These are phyloP conservation scores for Muraenolepis orangiensis DNA, from an alignment of 2,797 vertebrate species.

Conservation along the genomic window DNA sequence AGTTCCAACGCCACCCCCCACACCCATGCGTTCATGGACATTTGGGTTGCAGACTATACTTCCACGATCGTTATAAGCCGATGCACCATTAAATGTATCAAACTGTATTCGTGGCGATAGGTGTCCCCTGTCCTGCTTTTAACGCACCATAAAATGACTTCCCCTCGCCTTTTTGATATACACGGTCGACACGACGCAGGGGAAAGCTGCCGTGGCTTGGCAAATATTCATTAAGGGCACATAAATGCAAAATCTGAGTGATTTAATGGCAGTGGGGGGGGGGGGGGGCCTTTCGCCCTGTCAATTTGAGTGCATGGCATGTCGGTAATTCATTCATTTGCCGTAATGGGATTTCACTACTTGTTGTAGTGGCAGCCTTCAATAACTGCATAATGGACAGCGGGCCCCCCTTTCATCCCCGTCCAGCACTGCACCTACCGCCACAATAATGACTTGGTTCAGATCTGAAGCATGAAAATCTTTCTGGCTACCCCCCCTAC, in stretches of 20 bases:
- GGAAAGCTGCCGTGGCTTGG: constrained; percentile 38
- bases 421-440: constrained; percentile 36
- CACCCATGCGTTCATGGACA: too few relatives aligned
- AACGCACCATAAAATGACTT: constrained; percentile 69
- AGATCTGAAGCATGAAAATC: constrained; percentile 39
- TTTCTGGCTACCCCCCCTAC: constrained; percentile 4
- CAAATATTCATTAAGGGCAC: constrained; percentile 68
- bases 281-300: constrained; percentile 58
- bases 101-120: constrained; percentile 31
- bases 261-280: constrained; percentile 53
- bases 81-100: constrained; percentile 55
- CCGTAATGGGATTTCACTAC: constrained; percentile 56
- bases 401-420: constrained; percentile 46
- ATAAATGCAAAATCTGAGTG: constrained; percentile 68
- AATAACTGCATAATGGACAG: constrained; percentile 61
- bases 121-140: constrained; percentile 46
- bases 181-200: constrained; percentile 27
- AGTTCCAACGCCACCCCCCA: too few relatives aligned
- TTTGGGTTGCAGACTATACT: constrained; percentile 28
- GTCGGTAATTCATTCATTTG: constrained; percentile 59
- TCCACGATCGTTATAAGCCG: constrained; percentile 31
- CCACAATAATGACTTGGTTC: constrained; percentile 51
- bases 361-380: constrained; percentile 60
- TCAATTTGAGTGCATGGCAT: constrained; percentile 60
- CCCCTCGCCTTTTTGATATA: constrained; percentile 24